Evolutionary conservation across 2,113 vertebrate genomes (phyloP).

Genomic region (Girardinichthys multiradiatus): DNA sequence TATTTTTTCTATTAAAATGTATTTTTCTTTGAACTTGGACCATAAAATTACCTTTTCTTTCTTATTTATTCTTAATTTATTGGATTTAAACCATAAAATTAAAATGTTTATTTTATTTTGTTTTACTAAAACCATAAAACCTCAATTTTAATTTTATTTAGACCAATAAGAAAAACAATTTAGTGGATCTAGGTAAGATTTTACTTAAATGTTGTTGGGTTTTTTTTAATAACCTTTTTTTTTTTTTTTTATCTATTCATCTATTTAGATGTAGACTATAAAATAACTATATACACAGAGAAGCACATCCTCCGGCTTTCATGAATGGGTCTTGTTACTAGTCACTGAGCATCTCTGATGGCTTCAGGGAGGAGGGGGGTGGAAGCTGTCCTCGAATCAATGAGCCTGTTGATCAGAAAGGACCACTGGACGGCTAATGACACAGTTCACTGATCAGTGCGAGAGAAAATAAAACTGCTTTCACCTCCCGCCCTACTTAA

Average conservation of each 20-base stretch:
- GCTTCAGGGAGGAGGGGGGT: constrained; percentile 13
- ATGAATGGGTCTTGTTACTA: constrained; percentile 67
- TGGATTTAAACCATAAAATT: not conserved
- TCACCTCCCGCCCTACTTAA: constrained; percentile 53
- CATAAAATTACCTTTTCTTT: not conserved
- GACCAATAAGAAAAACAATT: too few species aligned
- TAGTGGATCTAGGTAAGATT: too few species aligned
- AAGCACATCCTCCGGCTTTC: constrained; percentile 39
- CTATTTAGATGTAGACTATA: not conserved
- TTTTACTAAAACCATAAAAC: not conserved
- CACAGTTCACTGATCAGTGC: constrained; percentile 59
- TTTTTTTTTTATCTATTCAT: not conserved
- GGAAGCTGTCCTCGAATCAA: constrained; percentile 63
- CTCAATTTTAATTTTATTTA: too few species aligned
- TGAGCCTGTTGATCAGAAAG: constrained; percentile 74
- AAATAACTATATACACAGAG: not conserved
- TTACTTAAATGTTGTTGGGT: too few species aligned
- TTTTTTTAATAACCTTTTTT: too few species aligned
- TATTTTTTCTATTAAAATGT: too few species aligned
- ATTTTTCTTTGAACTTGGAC: not conserved
- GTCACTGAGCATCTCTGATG: constrained; percentile 62
- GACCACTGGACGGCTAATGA: constrained; percentile 69
- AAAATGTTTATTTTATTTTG: not conserved
- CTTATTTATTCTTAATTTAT: not conserved
- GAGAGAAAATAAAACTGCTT: constrained; percentile 46